Conservation (phyloP, 2,888 invertebrate species). For the Leptinotarsa tumamoca region DNA sequence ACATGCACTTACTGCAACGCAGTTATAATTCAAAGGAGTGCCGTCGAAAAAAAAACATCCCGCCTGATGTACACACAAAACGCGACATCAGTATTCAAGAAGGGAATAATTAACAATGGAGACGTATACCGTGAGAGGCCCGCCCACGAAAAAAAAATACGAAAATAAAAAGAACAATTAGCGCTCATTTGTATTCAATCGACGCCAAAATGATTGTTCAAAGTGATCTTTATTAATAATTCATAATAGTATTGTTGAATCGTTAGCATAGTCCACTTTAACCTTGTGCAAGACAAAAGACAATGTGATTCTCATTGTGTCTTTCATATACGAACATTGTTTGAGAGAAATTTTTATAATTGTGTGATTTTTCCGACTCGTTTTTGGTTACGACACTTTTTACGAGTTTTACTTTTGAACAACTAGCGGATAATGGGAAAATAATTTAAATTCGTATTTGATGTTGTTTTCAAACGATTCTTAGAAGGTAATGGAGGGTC, state of each 20-base stretch:
- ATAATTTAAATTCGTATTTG: not conserved
- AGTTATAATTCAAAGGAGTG: conserved; percentile 10
- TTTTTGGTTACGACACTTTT: conserved; percentile 31
- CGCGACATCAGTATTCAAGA: conserved; percentile 23
- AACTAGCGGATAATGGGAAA: not conserved
- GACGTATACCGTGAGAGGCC: conserved; percentile 24
- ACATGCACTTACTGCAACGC: not conserved
- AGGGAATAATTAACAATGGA: conserved; percentile 27
- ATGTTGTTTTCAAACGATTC: not conserved
- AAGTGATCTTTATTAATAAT: conserved; percentile 26
- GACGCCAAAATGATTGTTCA: conserved; percentile 19
- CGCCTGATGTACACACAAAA: conserved; percentile 5
- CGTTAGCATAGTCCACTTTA: conserved; percentile 40
- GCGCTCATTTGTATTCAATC: conserved; percentile 32
- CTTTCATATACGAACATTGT: conserved; percentile 28
- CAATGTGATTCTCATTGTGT: conserved; percentile 42
- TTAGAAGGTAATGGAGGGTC: not conserved
- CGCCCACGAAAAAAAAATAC: conserved; percentile 35
- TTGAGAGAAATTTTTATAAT: conserved; percentile 33
- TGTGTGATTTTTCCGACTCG: conserved; percentile 31
- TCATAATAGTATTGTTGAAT: conserved; percentile 26
- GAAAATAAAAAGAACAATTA: conserved; percentile 34
- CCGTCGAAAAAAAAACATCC: conserved; percentile 10
- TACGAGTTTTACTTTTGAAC: conserved; percentile 20
- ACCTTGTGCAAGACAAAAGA: conserved; percentile 42